phyloP scores from a whole-genome alignment of 2,113 vertebrate genomes.

The Ceyx cyanopectus region DNA sequence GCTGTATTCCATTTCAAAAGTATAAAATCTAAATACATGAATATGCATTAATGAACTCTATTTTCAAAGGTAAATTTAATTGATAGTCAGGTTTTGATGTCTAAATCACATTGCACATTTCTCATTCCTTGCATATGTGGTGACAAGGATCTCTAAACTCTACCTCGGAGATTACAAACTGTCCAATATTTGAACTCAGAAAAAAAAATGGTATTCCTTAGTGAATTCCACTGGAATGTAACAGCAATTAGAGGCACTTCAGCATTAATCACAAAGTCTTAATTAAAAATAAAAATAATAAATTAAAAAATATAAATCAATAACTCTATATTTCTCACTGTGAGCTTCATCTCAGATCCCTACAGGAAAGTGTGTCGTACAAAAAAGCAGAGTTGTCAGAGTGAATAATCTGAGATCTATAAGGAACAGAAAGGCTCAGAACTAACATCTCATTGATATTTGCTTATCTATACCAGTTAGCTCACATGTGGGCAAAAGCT shows the following conservation, averaged over 20 bases:
- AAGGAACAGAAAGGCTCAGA: neutral
- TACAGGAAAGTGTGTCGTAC: neutral
- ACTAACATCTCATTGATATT: neutral
- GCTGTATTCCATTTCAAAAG: neutral
- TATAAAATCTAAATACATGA: neutral
- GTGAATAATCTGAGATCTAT: neutral
- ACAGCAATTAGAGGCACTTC: neutral
- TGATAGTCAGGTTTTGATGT: neutral
- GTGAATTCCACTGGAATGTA: neutral
- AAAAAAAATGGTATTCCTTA: neutral
- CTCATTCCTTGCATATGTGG: neutral
- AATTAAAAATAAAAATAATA: neutral
- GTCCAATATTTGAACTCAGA: neutral
- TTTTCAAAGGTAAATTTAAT: neutral
- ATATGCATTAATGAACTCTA: neutral
- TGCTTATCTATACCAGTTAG: neutral
- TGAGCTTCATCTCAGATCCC: constrained; percentile 11
- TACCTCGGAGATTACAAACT: neutral
- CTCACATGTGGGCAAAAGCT: neutral
- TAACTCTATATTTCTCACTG: constrained; percentile 8
- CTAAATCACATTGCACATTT: neutral
- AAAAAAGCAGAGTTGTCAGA: neutral
- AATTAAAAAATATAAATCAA: neutral
- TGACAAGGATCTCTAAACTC: neutral
- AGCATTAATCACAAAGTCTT: neutral